Base-by-base conservation (phyloP, 92 coral and sea anemone species). In the Pocillopora meandrina region DNA sequence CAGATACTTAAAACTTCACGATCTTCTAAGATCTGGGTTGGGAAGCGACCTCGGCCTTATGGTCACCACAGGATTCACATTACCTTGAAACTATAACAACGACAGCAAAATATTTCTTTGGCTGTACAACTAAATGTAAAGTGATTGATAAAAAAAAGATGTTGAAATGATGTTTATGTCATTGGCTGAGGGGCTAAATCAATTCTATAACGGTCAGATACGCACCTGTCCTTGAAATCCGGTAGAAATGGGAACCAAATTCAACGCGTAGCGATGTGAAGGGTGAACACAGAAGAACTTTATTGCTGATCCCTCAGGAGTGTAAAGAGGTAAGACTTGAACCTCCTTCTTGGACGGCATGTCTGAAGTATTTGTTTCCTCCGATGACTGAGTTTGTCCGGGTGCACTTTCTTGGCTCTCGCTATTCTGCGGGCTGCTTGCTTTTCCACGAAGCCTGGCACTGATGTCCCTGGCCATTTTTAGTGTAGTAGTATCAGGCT, bases 281-380 rank as follows among this genome's bases (percentile, higher is more conserved):
- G 94, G 90, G 65, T 93, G 97, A 18, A 93, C 85, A 86, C 93
- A 89, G 77, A 93, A 93, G 77, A 93, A 88, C 61, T 85, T 93
- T 36, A 93, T 84, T 20, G 78, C 56, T 4, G 94, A 85, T n/a
- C 83, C 84, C 13, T 80, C 88, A 21, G 94, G 94, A 20, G 82
- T 80, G 82, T 89, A 58, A 31, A 93, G 81, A 3, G 97, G 97
- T 72, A 93, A 81, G 49, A 91, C 93, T 66, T 91, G 19, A 11
- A 70, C 75, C 6, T 70, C 49, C 26, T 18, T 70, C 16, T 26
- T 26, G 19, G 79, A 52, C 31, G 79, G 15, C 7, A 19, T 75
- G 35, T 14, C 23, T 58, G 49, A 26, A 15, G 63, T 6, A 42
- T 33, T 14, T 31, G 63, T 47, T 3, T 56, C 49, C n/a, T 14